Percentiles rank a stretch among this genome's conserved stretches.
Evolutionary conservation across 2,113 vertebrate genomes (phyloP).

Genomic region (Pipa parva): DNA sequence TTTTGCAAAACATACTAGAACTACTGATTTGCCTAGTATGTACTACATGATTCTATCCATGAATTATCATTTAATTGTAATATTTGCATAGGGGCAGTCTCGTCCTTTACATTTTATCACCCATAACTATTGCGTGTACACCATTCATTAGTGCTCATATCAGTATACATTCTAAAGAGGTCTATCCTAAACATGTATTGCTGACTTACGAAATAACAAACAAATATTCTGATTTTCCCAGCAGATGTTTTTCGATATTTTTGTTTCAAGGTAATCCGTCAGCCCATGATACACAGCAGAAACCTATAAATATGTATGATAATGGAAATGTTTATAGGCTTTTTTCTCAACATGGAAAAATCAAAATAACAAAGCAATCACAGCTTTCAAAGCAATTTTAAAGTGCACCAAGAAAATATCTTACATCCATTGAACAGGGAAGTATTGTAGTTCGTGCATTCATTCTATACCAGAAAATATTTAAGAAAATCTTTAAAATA

Average conservation of each 20-base stretch:
- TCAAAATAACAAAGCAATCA: not conserved
- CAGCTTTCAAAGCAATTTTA: constrained; percentile 2
- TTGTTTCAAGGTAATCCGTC: constrained; percentile 8
- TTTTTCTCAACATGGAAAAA: not conserved
- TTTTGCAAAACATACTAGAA: too few species aligned
- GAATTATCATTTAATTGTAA: too few species aligned
- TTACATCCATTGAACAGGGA: not conserved
- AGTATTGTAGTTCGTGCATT: not conserved
- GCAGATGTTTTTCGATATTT: not conserved
- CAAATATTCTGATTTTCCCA: not conserved
- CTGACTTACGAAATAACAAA: not conserved
- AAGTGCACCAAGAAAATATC: not conserved
- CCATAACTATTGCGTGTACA: constrained; percentile 15
- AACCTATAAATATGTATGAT: constrained; percentile 5
- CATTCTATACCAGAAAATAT: not conserved
- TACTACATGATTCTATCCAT: too few species aligned
- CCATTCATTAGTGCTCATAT: not conserved
- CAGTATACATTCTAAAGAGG: constrained; percentile 3
- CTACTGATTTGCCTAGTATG: too few species aligned
- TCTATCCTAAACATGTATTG: not conserved
- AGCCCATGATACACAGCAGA: not conserved
- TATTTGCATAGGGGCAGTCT: too few species aligned
- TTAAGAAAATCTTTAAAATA: constrained; percentile 1
- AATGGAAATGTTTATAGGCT: constrained; percentile 18
- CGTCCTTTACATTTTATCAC: too few species aligned